Percentiles rank a stretch among this genome's conserved stretches.
Conservation (phyloP, 2,888 invertebrate genomes). For the Tholera decimalis region DNA sequence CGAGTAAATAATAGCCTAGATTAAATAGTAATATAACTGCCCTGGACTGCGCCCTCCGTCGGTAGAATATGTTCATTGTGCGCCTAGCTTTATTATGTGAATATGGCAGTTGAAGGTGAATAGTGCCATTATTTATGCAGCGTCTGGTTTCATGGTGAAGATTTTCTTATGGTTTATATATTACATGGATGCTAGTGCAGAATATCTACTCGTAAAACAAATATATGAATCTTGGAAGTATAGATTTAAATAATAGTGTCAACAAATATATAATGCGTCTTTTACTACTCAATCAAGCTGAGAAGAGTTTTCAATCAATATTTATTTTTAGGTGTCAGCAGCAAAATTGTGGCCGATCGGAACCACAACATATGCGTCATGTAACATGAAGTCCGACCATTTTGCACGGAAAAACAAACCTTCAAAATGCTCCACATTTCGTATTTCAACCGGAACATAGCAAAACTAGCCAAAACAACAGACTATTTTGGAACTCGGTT, state of each 20-base stretch:
- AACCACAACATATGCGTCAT: slow-evolving; percentile 18
- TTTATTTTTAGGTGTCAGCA: neutral
- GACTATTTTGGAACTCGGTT: slow-evolving; percentile 51
- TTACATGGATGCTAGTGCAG: too few species aligned
- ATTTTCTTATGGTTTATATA: too few species aligned
- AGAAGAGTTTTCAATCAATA: neutral
- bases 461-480: slow-evolving; percentile 26
- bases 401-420: slow-evolving; percentile 4
- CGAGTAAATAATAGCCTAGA: slow-evolving; percentile 60
- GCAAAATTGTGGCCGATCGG: neutral
- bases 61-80: slow-evolving; percentile 48
- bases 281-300: neutral
- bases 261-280: too few species aligned
- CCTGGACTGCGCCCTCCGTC: slow-evolving; percentile 20
- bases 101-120: slow-evolving; percentile 15
- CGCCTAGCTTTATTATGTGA: slow-evolving; percentile 12
- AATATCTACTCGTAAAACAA: too few species aligned
- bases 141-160: too few species aligned
- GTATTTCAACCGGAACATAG: slow-evolving; percentile 14
- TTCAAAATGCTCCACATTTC: neutral
- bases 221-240: neutral
- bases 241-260: neutral
- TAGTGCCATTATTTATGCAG: slow-evolving; percentile 20
- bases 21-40: slow-evolving; percentile 59
- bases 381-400: neutral